Conservation (phyloP, 2,113 vertebrate genomes). For the Rhinoderma darwinii region DNA sequence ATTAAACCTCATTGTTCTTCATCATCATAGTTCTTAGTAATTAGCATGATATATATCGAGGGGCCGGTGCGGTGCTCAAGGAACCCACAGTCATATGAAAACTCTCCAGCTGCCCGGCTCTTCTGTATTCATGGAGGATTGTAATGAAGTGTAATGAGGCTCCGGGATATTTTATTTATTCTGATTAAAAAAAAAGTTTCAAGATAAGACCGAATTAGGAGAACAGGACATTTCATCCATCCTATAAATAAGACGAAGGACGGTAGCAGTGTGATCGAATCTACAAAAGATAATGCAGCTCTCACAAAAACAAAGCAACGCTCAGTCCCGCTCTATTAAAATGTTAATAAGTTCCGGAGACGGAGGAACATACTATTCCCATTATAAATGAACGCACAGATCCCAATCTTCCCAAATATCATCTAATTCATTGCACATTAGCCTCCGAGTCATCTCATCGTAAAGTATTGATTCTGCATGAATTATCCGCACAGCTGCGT, state of each 20-base stretch:
- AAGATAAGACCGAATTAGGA: background rate
- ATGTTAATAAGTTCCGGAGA: conserved; percentile 8
- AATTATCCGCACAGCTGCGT: background rate
- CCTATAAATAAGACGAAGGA: background rate
- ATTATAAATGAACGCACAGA: background rate
- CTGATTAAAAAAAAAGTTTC: background rate
- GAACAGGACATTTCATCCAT: background rate
- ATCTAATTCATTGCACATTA: background rate
- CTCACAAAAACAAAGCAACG: background rate
- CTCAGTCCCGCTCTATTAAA: background rate
- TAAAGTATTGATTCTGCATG: conserved; percentile 15
- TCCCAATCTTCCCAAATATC: background rate
- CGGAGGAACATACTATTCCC: background rate
- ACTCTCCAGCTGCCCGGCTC: too few relatives aligned
- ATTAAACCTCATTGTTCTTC: too few relatives aligned
- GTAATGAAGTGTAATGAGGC: background rate
- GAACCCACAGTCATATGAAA: too few relatives aligned
- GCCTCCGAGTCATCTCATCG: background rate
- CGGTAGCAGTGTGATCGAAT: background rate
- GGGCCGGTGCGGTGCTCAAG: too few relatives aligned
- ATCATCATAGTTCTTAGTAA: too few relatives aligned
- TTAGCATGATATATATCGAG: too few relatives aligned
- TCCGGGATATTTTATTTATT: background rate
- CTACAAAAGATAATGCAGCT: background rate
- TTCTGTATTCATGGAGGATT: background rate